These are phyloP conservation scores for Thalassophryne amazonica DNA, from an alignment of 2,797 vertebrate genomes.

Conservation along the genomic window DNA sequence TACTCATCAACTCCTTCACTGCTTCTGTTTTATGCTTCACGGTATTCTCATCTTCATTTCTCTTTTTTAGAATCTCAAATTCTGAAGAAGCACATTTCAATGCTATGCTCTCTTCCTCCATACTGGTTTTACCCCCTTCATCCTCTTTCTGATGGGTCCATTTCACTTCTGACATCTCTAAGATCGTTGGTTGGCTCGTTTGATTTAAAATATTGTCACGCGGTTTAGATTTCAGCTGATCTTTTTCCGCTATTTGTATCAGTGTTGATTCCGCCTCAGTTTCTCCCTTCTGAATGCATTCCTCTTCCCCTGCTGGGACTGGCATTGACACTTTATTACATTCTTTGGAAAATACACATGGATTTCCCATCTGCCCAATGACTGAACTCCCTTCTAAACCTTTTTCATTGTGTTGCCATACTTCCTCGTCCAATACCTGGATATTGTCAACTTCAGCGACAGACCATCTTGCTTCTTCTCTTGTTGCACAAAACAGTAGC, in stretches of 20 bases:
- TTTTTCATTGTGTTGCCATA: background rate
- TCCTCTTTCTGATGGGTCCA: constrained; percentile 19
- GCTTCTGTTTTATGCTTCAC: constrained; percentile 50
- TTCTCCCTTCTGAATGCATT: background rate
- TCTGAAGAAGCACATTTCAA: constrained; percentile 30
- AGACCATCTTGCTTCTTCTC: constrained; percentile 7
- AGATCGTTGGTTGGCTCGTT: background rate
- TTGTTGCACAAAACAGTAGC: background rate
- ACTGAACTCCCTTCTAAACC: background rate
- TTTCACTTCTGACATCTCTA: constrained; percentile 17
- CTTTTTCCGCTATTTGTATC: constrained; percentile 2
- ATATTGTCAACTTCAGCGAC: constrained; percentile 2
- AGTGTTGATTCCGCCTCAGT: background rate
- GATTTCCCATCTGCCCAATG: background rate
- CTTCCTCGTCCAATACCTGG: background rate
- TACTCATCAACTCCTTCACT: constrained; percentile 37
- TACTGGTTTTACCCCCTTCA: background rate
- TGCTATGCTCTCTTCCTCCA: background rate
- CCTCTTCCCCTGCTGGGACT: background rate
- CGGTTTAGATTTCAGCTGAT: background rate
- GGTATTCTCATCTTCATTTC: constrained; percentile 41
- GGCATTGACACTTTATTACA: background rate
- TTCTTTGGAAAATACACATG: background rate
- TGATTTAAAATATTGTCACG: constrained; percentile 1
- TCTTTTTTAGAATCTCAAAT: constrained; percentile 35